Evolutionary conservation across 2,113 vertebrate genomes (phyloP), one percentile per base, ranked within the genome.

Genomic region (Suncus etruscus): DNA sequence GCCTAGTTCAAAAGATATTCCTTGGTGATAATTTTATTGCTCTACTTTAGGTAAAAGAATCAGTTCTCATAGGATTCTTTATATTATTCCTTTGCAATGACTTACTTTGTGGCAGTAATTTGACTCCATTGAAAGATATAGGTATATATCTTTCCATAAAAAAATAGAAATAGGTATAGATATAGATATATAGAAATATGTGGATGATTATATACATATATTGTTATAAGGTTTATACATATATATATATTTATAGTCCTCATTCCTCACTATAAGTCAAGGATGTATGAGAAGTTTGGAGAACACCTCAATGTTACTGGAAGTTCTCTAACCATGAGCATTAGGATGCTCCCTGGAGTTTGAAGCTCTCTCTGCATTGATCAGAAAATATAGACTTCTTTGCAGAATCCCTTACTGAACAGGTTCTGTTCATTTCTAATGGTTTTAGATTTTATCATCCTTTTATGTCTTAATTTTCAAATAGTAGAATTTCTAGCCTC

Each of bases 391-490:
- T 18, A 11, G 39, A 0, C 58, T 86, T 66, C 45, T n/a, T 69
- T 92, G 3, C 7, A 1, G 1, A 47, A 58, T 77, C 6, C 3
- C n/a, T 16, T 58, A n/a, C 20, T 74, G 22, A 81, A 45, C 2
- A 72, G 45, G 7, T 50, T 74, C 27, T 14, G 12, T 79, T 75
- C 32, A 70, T 66, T 66, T 90, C 29, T 66, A 77, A 84, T 70
- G 14, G 63, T 4, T 51, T 86, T 54, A 86, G 32, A 79, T 22
- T 78, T 81, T 79, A n/a, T 66, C 22, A 24, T 7, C 14, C 54
- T 73, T 86, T 39, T 22, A 16, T 92, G 8, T 78, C 63, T 86
- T 77, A 77, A 63, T 79, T 83, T 88, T 88, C 68, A 90, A 89
- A 83, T 74, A 54, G 50, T 79, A 2, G 29, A 61, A 92, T 89